Conservation (phyloP, 2,888 invertebrate species). For the Diachrysia chrysitis region DNA sequence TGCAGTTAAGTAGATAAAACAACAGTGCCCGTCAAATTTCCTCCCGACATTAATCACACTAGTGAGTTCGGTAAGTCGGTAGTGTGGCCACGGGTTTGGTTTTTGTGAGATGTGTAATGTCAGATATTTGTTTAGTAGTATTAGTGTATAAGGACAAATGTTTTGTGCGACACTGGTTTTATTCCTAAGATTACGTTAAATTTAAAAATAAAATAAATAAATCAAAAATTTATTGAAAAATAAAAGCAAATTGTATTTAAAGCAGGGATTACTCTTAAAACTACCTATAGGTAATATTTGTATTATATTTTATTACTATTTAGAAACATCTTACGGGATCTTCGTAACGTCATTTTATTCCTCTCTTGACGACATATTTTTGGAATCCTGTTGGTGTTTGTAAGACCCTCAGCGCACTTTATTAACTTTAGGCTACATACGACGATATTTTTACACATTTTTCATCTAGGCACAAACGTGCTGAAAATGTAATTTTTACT, state of each 20-base stretch:
- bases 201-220: too few species aligned
- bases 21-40: slow-evolving; percentile 89
- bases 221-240: too few species aligned
- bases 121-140: neutral
- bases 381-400: neutral
- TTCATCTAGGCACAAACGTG: slow-evolving; percentile 16
- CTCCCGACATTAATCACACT: slow-evolving; percentile 87
- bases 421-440: slow-evolving; percentile 21
- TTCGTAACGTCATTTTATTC: neutral
- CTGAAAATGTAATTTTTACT: slow-evolving; percentile 14
- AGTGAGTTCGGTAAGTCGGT: slow-evolving; percentile 82
- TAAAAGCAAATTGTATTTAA: too few species aligned
- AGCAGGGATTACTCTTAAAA: too few species aligned
- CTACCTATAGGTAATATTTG: too few species aligned
- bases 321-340: neutral
- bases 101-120: slow-evolving; percentile 19
- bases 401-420: slow-evolving; percentile 16
- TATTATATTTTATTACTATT: neutral
- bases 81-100: slow-evolving; percentile 65
- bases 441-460: slow-evolving; percentile 8
- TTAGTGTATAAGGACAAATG: too few species aligned
- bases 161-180: too few species aligned
- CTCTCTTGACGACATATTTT: neutral
- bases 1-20: slow-evolving; percentile 89
- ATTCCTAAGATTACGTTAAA: too few species aligned